Evolutionary conservation across 2,113 vertebrate species (phyloP).

Genomic region (Oreotrochilus melanogaster): DNA sequence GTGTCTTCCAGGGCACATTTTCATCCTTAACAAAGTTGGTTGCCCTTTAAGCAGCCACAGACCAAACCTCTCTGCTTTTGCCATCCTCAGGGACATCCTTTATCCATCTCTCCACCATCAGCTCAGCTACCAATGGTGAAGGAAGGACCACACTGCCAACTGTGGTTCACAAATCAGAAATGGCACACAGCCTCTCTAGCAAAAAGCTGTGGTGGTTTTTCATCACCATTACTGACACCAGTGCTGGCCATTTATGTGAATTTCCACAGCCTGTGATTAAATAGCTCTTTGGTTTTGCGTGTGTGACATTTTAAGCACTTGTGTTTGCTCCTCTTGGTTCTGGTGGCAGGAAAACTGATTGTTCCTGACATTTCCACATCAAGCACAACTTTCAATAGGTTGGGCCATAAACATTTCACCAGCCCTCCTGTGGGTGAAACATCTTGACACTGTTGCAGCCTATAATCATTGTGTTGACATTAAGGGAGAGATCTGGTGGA

Average conservation of each 20-base stretch:
- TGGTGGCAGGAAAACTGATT: conserved; percentile 5
- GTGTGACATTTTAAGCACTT: not conserved
- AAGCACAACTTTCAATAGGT: conserved; percentile 18
- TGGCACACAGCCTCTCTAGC: rapidly evolving
- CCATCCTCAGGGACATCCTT: not conserved
- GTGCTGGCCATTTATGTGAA: not conserved
- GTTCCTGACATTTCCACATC: conserved; percentile 51
- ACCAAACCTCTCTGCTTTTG: too few relatives aligned
- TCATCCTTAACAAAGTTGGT: not conserved
- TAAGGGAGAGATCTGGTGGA: conserved; percentile 39
- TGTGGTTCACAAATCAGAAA: rapidly evolving
- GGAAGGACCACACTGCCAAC: rapidly evolving
- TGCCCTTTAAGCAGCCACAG: not conserved
- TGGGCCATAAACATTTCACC: not conserved
- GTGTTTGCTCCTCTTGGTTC: not conserved
- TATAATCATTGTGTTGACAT: conserved; percentile 64
- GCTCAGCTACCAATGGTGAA: rapidly evolving
- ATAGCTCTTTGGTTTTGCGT: not conserved
- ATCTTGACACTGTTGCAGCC: conserved; percentile 38
- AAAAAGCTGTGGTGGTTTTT: not conserved
- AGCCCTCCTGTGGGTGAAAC: conserved; percentile 30
- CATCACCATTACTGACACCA: not conserved
- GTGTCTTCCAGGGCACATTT: not conserved
- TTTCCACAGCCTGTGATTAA: not conserved
- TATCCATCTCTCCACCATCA: rapidly evolving